These are phyloP conservation scores for Falco rusticolus DNA, from an alignment of 2,797 vertebrate genomes.

Conservation along the genomic window DNA sequence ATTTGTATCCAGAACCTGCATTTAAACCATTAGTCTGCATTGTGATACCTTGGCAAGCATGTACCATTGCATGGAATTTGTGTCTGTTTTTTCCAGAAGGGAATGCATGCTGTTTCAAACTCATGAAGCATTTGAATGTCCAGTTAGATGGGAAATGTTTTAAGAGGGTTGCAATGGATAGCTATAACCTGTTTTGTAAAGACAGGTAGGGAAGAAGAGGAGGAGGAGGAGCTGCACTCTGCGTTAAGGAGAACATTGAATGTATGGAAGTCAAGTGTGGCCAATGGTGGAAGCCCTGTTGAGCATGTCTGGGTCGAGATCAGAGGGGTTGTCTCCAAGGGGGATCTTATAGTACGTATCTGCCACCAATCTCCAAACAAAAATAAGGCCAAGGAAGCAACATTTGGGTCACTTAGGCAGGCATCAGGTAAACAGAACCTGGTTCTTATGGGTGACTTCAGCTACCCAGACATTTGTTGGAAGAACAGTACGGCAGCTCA, in stretches of 20 bases:
- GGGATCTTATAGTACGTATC: not conserved
- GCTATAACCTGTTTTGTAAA: not conserved
- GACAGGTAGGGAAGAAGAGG: not conserved
- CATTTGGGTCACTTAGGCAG: not conserved
- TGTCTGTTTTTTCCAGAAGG: not conserved
- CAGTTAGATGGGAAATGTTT: not conserved
- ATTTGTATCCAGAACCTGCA: not conserved
- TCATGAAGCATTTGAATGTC: not conserved
- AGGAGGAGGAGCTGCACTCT: accelerated
- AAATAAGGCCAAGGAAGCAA: not conserved
- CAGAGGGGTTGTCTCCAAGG: not conserved
- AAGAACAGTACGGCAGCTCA: not conserved
- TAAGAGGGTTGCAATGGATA: not conserved
- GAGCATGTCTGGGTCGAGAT: not conserved
- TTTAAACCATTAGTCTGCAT: not conserved
- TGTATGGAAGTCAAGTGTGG: not conserved
- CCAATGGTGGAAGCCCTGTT: accelerated
- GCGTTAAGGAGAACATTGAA: not conserved
- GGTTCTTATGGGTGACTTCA: not conserved
- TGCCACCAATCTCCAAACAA: not conserved
- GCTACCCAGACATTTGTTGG: not conserved
- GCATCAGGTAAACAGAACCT: not conserved
- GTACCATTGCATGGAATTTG: not conserved
- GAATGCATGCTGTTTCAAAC: not conserved
- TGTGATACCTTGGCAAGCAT: not conserved